Conservation (phyloP, 2,888 invertebrate genomes). For the Anodontia alba region DNA sequence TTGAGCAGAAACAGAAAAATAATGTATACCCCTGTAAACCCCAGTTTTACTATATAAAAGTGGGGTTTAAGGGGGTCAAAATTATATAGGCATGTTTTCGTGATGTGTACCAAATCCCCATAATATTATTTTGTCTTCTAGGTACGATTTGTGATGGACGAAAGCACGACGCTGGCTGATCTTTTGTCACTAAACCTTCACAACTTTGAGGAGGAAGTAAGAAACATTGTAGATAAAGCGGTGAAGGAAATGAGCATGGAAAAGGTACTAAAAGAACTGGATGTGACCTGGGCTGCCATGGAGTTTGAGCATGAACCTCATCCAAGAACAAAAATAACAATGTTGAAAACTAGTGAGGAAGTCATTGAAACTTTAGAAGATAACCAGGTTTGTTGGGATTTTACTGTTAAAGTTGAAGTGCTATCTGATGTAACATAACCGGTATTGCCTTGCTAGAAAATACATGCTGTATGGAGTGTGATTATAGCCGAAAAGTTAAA, state of each 20-base stretch:
- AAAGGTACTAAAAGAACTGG: slow-evolving; percentile 94
- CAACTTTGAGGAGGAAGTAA: slow-evolving; percentile 98
- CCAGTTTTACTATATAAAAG: too few species aligned
- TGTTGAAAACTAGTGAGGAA: slow-evolving; percentile 96
- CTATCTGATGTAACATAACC: too few species aligned
- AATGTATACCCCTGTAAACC: too few species aligned
- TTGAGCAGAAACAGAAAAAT: too few species aligned
- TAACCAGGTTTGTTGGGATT: slow-evolving; percentile 90
- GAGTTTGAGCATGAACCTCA: slow-evolving; percentile 94
- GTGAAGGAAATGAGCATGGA: slow-evolving; percentile 99
- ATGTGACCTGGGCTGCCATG: slow-evolving; percentile 96
- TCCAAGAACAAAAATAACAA: slow-evolving; percentile 92
- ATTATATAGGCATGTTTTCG: too few species aligned
- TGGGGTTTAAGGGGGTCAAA: too few species aligned
- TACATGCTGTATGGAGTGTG: too few species aligned
- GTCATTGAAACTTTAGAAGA: slow-evolving; percentile 98
- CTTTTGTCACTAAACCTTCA: slow-evolving; percentile 95
- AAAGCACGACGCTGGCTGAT: slow-evolving; percentile 95
- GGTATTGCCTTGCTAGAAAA: too few species aligned
- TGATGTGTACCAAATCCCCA: too few species aligned
- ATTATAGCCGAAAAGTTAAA: too few species aligned
- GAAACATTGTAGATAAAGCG: slow-evolving; percentile 98
- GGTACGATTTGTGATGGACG: slow-evolving; percentile 97
- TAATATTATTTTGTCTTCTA: slow-evolving; percentile 85
- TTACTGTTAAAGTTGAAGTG: too few species aligned